Percentiles rank a stretch among this genome's conserved stretches.
Conservation (phyloP, 2,797 vertebrate genomes). For the Sebastes flavidus region DNA sequence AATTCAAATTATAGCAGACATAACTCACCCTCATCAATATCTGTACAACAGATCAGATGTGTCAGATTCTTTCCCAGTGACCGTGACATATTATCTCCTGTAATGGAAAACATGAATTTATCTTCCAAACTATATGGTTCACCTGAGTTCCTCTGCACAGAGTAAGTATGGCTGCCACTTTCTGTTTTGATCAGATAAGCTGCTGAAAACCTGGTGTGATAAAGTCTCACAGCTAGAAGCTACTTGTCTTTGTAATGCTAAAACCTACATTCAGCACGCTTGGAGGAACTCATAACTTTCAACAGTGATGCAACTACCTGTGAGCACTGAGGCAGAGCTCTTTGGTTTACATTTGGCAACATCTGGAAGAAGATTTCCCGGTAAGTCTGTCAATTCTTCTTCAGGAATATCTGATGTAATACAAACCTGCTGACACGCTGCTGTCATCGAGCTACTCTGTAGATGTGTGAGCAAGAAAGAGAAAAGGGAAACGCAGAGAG, state of each 20-base stretch:
- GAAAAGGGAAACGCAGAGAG: background rate
- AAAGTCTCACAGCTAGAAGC: background rate
- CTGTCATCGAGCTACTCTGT: background rate
- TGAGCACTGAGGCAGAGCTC: background rate
- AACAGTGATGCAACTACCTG: background rate
- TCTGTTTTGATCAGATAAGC: background rate
- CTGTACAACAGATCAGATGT: background rate
- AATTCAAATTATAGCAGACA: background rate
- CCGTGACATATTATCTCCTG: slow-evolving; percentile 4
- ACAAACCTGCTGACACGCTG: background rate
- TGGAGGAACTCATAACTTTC: background rate
- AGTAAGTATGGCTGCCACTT: background rate
- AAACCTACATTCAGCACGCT: background rate
- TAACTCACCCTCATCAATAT: background rate
- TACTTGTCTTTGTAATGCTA: slow-evolving; percentile 1
- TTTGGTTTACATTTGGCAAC: background rate
- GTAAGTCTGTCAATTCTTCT: slow-evolving; percentile 1
- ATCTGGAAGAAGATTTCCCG: background rate
- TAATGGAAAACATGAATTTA: background rate
- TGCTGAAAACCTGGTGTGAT: background rate
- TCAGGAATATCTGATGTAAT: slow-evolving; percentile 25
- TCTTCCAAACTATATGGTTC: background rate
- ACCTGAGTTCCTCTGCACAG: background rate
- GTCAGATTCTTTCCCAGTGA: background rate
- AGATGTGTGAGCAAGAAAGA: background rate